Base-by-base conservation (phyloP, 2,888 invertebrate species). In the Platycheirus albimanus region DNA sequence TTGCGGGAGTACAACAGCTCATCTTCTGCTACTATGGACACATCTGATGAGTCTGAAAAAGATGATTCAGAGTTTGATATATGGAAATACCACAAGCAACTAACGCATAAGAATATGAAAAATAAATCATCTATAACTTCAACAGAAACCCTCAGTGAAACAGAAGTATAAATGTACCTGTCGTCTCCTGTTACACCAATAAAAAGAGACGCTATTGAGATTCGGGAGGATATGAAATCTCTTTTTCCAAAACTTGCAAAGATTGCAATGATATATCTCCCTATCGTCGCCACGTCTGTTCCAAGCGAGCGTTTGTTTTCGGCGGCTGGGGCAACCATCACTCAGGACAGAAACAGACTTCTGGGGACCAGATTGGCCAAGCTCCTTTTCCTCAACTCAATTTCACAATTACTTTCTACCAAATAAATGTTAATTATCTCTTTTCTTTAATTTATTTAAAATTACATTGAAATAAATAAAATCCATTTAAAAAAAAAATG, bases 301-400 rank as follows among this genome's bases (percentile, higher is more conserved):
- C 87, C 87, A 58, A 87, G 87, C 77, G 87, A 88, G 84, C 85
- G 87, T 71, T 86, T 87, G 80, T 88, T 88, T 86, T 88, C 88
- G 56, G 87, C 87, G 86, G 87, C 88, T 69, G 87, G 86, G 69
- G 85, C 85, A 86, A 87, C 86, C 74, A 87, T 88, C 20, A 20
- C 11, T 20, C 19, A 20, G 47, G 8, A 8, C 47, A 47, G 20
- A 47, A 47, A 47, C 47, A 85, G 86, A 80, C 86, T 87, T 38
- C 43, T 52, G 41, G 30, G 52, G n/a, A 49, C 49, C 30, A 69
- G 64, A 54, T 56, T 81, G 52, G 54, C 61, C 15, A 80, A 80
- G 20, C 54, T 80, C 54, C 64, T 76, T 45, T 76, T 66, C 56
- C 49, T 67, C 17, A 72, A 51, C 20, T 72, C 61, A 36, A 49